phyloP scores from a whole-genome alignment of 2,113 vertebrate species.

The Lophochroa leadbeateri region DNA sequence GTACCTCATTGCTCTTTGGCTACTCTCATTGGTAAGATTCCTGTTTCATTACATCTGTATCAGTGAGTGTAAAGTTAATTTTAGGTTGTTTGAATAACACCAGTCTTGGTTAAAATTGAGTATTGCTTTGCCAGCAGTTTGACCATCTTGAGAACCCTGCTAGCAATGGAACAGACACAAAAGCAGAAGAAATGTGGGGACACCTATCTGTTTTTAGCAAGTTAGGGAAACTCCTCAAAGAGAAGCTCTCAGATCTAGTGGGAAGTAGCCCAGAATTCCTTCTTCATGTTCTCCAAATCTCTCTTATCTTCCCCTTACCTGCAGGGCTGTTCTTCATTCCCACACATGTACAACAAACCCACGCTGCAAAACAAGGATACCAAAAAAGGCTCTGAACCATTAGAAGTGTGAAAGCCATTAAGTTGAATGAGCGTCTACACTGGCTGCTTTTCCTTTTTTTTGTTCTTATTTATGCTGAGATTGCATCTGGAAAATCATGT shows the following conservation, averaged over 20 bases:
- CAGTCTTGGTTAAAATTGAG: background rate
- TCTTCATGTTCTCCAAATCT: background rate
- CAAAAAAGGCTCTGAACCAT: background rate
- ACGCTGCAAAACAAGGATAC: background rate
- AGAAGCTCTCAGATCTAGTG: background rate
- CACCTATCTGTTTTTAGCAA: background rate
- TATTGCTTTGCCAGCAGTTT: background rate
- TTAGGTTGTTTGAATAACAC: rapidly evolving
- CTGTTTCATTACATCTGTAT: rapidly evolving
- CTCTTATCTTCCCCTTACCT: background rate
- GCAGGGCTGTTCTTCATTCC: background rate
- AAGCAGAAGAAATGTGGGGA: background rate
- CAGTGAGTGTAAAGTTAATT: rapidly evolving
- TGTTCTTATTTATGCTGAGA: background rate
- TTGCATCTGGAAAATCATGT: background rate
- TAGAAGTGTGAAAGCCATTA: background rate
- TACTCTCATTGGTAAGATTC: conserved; percentile 89
- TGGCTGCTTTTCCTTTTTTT: background rate
- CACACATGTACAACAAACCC: background rate
- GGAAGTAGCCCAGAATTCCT: background rate
- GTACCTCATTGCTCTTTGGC: conserved; percentile 98
- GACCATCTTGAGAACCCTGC: background rate
- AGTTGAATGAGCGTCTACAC: background rate
- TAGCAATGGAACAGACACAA: background rate
- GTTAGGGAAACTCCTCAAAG: background rate